Conservation (phyloP, 2,797 vertebrate species). For the Pseudochirops cupreus region DNA sequence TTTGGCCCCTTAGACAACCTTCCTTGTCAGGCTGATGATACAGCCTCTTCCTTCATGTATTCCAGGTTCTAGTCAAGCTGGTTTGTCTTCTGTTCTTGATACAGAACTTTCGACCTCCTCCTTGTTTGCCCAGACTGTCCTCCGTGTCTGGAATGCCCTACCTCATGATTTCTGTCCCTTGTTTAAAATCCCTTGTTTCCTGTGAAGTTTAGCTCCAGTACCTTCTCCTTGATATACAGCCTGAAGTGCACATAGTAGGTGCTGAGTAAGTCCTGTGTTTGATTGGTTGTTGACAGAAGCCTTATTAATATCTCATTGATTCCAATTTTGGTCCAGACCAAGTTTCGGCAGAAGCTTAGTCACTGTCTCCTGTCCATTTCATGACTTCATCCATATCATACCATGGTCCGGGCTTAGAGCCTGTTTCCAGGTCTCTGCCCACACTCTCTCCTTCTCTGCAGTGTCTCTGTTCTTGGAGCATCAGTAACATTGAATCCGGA, state of each 20-base stretch:
- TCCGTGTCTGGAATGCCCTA: background rate
- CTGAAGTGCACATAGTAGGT: background rate
- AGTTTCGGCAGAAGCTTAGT: background rate
- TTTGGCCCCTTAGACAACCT: background rate
- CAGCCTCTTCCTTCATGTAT: background rate
- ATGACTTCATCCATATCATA: background rate
- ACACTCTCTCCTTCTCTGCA: background rate
- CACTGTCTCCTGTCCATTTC: background rate
- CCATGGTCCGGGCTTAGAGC: background rate
- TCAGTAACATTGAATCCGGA: conserved; percentile 52
- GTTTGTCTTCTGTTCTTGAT: background rate
- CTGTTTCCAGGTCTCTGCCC: background rate
- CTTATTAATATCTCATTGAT: background rate
- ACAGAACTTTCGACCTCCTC: background rate
- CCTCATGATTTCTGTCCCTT: background rate
- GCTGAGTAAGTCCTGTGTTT: background rate
- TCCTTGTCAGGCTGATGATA: background rate
- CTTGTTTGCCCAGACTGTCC: background rate
- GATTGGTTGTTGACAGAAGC: background rate
- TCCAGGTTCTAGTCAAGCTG: background rate
- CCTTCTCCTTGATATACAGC: background rate
- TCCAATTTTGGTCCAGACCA: background rate
- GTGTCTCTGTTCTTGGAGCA: conserved; percentile 62
- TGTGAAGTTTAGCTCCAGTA: background rate
- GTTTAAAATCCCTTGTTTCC: background rate